Conservation (phyloP, 1,140 invertebrate species). For the Patella vulgata region DNA sequence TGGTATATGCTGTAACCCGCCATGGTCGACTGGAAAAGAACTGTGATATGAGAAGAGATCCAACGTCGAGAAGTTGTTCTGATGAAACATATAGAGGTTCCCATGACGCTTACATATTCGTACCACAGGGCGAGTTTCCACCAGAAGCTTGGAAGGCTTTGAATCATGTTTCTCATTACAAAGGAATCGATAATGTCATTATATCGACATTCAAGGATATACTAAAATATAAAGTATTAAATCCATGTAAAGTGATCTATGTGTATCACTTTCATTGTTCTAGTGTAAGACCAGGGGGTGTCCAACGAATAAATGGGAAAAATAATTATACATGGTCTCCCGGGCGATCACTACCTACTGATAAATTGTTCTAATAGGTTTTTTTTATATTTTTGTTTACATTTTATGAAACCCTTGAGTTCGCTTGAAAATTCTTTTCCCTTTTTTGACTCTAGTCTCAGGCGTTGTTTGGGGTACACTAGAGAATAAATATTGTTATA, state of each 20-base stretch:
- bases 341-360: conserved; percentile 1
- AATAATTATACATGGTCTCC: no score
- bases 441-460: no score
- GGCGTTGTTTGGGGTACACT: no score
- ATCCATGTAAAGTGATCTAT: conserved; percentile 8
- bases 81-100: neutral
- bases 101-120: conserved; percentile 11
- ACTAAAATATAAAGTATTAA: neutral
- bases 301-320: neutral
- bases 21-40: conserved; percentile 3
- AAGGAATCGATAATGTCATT: conserved; percentile 6
- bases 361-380: neutral
- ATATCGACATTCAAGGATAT: conserved; percentile 1
- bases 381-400: no score
- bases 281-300: neutral
- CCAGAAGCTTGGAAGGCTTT: neutral
- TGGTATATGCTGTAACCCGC: conserved; percentile 6
- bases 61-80: neutral
- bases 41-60: conserved; percentile 7
- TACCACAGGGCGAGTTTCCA: neutral
- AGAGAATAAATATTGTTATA: no score
- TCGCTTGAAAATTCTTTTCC: no score
- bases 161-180: no score
- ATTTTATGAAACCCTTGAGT: no score
- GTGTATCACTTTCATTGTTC: conserved; percentile 9